Base-by-base conservation (phyloP, 2,113 vertebrate genomes). In the Gymnarchus niloticus region DNA sequence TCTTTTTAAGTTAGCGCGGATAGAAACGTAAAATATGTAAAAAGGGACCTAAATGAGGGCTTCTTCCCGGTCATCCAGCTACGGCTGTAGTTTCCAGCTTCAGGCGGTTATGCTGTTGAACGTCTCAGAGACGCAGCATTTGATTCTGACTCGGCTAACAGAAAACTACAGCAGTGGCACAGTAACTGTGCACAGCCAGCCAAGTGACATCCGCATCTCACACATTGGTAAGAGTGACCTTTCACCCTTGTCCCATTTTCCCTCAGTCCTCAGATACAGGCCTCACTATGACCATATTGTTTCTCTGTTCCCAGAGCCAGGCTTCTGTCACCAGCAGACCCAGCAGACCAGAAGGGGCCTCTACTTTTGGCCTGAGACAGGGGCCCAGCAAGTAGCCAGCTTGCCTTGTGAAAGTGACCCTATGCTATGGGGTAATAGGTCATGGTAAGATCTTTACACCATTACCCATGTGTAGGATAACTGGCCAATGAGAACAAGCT, bases 321-420 rank as follows among this genome's bases (percentile, higher is more conserved):
- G 65, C 73, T 89, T 65, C 21, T 95, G 94, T 57, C 84, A 89
- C 33, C 85, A 89, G 3, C 83, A 85, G 85, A 90, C 87, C 12
- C 2, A 44, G 41, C 89, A 87, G 0, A 73, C 52, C 61, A 87
- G 88, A 88, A 92, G 92, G 86, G 93, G 93, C 25, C 91, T 25
- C 37, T 95, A 93, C 85, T 88, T 85, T 6, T 94, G 95, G 94
- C 91, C 81, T 0, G 44, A 87, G 81, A 93, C 89, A 23, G 85
- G 85, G 41, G 92, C 93, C 78, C 89, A 85, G 0, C 81, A 88
- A 12, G 87, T 33, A 83, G 91, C 76, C 0, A 69, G 56, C 37
- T 61, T 85, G 73, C 87, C 65, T 82, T 95, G 94, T 85, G 61
- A 59, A 49, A 92, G 88, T 86, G 94, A 93, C 78, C 83, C 87